phyloP scores from a whole-genome alignment of 2,113 vertebrate genomes.

The Bujurquina vittata region DNA sequence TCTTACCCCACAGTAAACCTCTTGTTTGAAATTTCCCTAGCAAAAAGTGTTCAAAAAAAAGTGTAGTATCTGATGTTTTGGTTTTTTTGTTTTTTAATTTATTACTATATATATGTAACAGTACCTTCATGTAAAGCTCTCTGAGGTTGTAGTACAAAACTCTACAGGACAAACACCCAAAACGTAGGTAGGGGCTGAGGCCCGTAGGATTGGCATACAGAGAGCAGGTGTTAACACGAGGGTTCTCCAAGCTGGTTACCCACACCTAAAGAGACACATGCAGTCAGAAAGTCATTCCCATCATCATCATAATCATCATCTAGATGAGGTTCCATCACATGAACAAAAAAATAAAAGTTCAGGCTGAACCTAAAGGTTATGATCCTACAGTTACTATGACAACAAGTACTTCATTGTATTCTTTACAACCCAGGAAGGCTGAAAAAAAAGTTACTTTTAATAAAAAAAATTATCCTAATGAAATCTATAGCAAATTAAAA shows the following conservation, averaged over 20 bases:
- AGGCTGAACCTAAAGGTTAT: too few species aligned
- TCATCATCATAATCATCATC: not conserved
- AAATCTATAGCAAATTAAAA: too few species aligned
- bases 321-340: not conserved
- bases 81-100: too few species aligned
- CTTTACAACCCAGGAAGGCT: too few species aligned
- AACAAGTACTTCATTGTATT: too few species aligned
- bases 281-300: not conserved
- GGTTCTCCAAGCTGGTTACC: constrained; percentile 91
- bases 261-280: constrained; percentile 82
- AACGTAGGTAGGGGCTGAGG: constrained; percentile 95
- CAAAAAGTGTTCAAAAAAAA: too few species aligned
- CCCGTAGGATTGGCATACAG: constrained; percentile 93
- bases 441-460: too few species aligned
- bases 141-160: constrained; percentile 93
- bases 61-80: not conserved
- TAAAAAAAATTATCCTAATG: too few species aligned
- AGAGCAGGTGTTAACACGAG: constrained; percentile 88
- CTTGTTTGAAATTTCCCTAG: too few species aligned
- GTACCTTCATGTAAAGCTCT: constrained; percentile 96
- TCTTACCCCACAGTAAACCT: too few species aligned
- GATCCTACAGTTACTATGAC: too few species aligned
- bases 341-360: not conserved
- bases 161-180: constrained; percentile 93
- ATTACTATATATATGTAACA: not conserved